Conservation (phyloP, 2,797 vertebrate genomes). For the Aselliscus stoliczkanus region DNA sequence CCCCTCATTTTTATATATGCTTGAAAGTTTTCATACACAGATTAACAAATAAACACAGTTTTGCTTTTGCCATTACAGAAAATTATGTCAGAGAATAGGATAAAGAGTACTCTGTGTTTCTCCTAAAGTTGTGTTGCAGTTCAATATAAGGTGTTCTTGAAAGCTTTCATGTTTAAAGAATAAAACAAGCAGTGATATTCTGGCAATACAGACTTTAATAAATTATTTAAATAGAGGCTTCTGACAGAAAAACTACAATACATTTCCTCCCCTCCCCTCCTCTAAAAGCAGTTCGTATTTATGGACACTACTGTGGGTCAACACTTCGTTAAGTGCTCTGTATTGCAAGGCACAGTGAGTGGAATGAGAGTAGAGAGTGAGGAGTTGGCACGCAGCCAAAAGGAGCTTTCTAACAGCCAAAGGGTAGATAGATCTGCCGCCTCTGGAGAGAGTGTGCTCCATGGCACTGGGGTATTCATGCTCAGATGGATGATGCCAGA, state of each 20-base stretch:
- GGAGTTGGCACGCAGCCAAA: neutral
- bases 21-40: neutral
- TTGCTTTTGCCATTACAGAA: neutral
- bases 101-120: neutral
- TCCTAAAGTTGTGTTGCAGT: neutral
- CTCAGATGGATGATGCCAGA: neutral
- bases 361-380: neutral
- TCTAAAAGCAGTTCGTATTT: neutral
- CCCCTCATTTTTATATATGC: neutral
- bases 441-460: neutral
- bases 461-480: neutral
- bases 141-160: neutral
- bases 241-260: neutral
- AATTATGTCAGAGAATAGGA: neutral
- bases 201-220: neutral
- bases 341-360: neutral
- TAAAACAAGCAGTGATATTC: neutral
- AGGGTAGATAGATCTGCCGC: neutral
- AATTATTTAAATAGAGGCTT: neutral
- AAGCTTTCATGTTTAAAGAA: neutral
- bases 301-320: neutral
- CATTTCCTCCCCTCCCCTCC: accelerated
- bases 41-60: neutral
- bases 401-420: neutral
- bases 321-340: neutral